A percentile compares a stretch with the other conserved stretches of the same genome.
These are phyloP conservation scores for Leptoteleia sp. DNA, from an alignment of 1,140 invertebrate species.

Conservation along the genomic window DNA sequence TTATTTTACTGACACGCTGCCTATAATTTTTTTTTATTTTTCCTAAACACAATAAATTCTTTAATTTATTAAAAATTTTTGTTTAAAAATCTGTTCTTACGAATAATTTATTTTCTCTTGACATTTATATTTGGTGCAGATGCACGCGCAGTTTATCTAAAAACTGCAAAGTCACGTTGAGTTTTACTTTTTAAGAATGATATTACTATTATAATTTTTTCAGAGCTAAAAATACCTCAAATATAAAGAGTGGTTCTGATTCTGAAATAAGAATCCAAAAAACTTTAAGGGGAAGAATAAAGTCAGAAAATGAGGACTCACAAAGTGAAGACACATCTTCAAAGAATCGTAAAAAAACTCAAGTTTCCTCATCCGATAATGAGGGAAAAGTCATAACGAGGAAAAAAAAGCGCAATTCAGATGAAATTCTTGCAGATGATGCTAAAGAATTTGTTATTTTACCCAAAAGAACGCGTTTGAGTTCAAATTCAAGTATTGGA, in stretches of 20 bases:
- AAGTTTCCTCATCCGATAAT: conserved; percentile 4
- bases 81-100: too few species aligned
- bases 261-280: not conserved
- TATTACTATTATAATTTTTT: too few species aligned
- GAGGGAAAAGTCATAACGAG: not conserved
- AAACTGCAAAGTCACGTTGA: too few species aligned
- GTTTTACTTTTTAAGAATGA: too few species aligned
- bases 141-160: too few species aligned
- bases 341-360: conserved; percentile 1
- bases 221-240: too few species aligned
- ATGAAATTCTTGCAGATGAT: conserved; percentile 6
- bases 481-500: conserved; percentile 19
- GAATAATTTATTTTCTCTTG: too few species aligned
- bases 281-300: not conserved
- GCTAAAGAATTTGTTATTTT: not conserved
- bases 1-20: too few species aligned
- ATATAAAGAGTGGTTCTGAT: conserved; percentile 2
- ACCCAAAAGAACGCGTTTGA: conserved; percentile 10
- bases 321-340: conserved; percentile 16
- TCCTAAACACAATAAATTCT: too few species aligned
- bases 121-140: too few species aligned
- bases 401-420: conserved; percentile 6
- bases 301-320: conserved; percentile 2
- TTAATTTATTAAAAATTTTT: too few species aligned
- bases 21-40: too few species aligned